Percentiles rank a stretch among this genome's conserved stretches.
phyloP scores from a whole-genome alignment of 2,113 vertebrate species.

The Maylandia zebra region DNA sequence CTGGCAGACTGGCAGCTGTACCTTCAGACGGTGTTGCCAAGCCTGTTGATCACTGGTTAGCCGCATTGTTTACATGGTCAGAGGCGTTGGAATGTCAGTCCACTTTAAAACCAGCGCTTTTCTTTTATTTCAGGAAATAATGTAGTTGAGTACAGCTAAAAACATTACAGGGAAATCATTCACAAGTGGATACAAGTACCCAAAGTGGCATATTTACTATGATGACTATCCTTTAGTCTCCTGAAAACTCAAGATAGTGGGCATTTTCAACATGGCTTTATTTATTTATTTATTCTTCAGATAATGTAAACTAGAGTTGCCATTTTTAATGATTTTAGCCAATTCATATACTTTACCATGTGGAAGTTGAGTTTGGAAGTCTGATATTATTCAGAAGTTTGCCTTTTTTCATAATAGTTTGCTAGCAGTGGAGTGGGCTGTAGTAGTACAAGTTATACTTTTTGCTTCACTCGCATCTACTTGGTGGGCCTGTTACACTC shows the following conservation, averaged over 20 bases:
- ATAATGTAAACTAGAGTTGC: not conserved
- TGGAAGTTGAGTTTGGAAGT: not conserved
- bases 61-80: conserved; percentile 26
- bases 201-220: not conserved
- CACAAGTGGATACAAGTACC: not conserved
- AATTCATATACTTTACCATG: not conserved
- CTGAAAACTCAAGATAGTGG: not conserved
- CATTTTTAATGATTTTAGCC: not conserved
- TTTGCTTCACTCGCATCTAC: not conserved
- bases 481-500: not conserved
- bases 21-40: not conserved
- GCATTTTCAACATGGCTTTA: not conserved
- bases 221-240: not conserved
- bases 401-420: not conserved
- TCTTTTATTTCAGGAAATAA: not conserved
- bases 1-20: conserved; percentile 28
- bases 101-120: not conserved
- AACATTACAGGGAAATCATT: not conserved
- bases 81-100: conserved; percentile 4
- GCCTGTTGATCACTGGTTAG: conserved; percentile 1
- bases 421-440: not conserved
- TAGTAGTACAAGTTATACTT: not conserved
- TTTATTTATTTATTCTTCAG: not conserved
- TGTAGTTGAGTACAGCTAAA: not conserved
- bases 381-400: not conserved